A percentile compares a stretch with the other conserved stretches of the same genome.
Conservation (phyloP, 2,113 vertebrate species). For the Pristiophorus japonicus region DNA sequence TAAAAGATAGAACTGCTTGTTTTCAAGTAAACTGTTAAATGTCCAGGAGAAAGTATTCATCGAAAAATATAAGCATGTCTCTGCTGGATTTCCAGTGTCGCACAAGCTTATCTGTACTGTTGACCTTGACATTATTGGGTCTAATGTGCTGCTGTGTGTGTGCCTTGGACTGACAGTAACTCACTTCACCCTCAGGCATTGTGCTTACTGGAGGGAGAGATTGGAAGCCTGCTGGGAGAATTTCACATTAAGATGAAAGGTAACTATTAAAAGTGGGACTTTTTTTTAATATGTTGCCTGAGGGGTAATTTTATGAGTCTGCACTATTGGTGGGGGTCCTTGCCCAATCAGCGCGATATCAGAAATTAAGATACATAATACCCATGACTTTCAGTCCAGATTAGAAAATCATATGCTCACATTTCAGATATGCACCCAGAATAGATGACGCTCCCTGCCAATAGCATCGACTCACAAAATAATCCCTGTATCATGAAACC, state of each 20-base stretch:
- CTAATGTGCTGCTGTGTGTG: not conserved
- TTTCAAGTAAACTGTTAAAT: not conserved
- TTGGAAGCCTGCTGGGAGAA: slow-evolving; percentile 88
- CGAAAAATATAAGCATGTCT: not conserved
- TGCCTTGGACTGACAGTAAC: not conserved
- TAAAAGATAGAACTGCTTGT: not conserved
- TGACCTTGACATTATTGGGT: not conserved
- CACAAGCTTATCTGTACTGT: not conserved
- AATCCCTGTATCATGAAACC: not conserved
- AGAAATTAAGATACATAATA: not conserved
- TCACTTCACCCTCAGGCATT: slow-evolving; percentile 67
- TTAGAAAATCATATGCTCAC: not conserved
- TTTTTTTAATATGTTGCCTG: not conserved
- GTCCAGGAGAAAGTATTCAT: not conserved
- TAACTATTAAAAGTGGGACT: slow-evolving; percentile 46
- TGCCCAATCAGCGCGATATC: not conserved
- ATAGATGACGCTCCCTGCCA: not conserved
- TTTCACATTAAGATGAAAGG: slow-evolving; percentile 99
- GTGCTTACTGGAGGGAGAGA: slow-evolving; percentile 83
- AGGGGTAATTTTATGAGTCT: not conserved
- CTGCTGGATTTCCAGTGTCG: not conserved
- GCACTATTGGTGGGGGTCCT: not conserved
- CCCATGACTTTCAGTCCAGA: not conserved
- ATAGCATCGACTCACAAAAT: not conserved
- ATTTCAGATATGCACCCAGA: not conserved